These are phyloP conservation scores for Danio aesculapii DNA, from an alignment of 2,797 vertebrate genomes.

Conservation along the genomic window DNA sequence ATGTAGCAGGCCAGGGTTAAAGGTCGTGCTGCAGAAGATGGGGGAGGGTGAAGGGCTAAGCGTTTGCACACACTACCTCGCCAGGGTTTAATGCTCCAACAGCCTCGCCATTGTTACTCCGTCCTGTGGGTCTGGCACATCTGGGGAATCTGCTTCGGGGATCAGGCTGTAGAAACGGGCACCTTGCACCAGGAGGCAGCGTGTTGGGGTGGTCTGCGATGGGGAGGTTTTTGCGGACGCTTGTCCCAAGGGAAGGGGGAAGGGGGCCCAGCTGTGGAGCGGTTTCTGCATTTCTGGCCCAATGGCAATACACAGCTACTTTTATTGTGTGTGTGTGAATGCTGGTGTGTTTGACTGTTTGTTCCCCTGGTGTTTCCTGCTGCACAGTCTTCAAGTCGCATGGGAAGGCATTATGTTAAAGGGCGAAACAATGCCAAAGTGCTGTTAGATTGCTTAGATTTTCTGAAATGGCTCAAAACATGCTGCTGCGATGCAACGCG, in stretches of 20 bases:
- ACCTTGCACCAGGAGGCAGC: neutral
- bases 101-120: slow-evolving; percentile 64
- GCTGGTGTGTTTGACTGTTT: slow-evolving; percentile 50
- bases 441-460: slow-evolving; percentile 51
- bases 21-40: slow-evolving; percentile 70
- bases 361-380: slow-evolving; percentile 75
- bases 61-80: slow-evolving; percentile 43
- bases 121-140: slow-evolving; percentile 55
- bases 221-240: neutral
- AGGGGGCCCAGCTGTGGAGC: slow-evolving; percentile 32
- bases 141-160: slow-evolving; percentile 22
- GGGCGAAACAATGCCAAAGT: slow-evolving; percentile 78
- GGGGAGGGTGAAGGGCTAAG: slow-evolving; percentile 57
- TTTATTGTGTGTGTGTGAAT: slow-evolving; percentile 56
- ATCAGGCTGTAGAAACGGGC: slow-evolving; percentile 34
- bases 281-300: slow-evolving; percentile 26
- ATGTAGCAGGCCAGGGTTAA: slow-evolving; percentile 66
- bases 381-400: slow-evolving; percentile 69
- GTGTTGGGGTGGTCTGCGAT: slow-evolving; percentile 16
- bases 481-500: no score
- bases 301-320: slow-evolving; percentile 20
- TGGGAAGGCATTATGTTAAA: slow-evolving; percentile 67
- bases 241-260: slow-evolving; percentile 19
- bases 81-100: slow-evolving; percentile 66
- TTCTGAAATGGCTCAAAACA: slow-evolving; percentile 54